Percentiles rank a stretch among this genome's conserved stretches.
Evolutionary conservation across 2,888 invertebrate species (phyloP).

Genomic region (Pristionchus exspectatus): DNA sequence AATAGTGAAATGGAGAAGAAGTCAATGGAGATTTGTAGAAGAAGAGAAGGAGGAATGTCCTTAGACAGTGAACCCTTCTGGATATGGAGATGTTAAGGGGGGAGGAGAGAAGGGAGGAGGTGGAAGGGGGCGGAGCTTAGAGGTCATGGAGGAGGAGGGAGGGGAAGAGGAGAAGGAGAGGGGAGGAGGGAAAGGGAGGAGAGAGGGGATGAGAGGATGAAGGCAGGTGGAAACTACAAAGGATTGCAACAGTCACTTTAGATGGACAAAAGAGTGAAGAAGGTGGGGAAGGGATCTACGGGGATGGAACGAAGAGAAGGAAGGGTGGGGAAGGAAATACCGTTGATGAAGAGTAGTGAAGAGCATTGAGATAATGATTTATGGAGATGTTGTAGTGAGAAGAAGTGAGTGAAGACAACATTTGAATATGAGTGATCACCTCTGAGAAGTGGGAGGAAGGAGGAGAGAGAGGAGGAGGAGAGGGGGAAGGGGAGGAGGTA

Average conservation of each 20-base stretch:
- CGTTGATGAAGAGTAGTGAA: not conserved
- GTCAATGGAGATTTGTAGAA: slow-evolving; percentile 35
- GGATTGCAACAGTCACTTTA: slow-evolving; percentile 35
- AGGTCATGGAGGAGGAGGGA: slow-evolving; percentile 28
- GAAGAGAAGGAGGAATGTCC: not conserved
- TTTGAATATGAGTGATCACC: slow-evolving; percentile 47
- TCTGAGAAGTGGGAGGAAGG: not conserved
- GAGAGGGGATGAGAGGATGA: not conserved
- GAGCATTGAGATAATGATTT: slow-evolving; percentile 46
- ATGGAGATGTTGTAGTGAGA: slow-evolving; percentile 34
- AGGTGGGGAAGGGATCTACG: slow-evolving; percentile 5
- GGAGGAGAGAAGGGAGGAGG: slow-evolving; percentile 12
- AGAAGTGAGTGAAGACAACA: slow-evolving; percentile 41
- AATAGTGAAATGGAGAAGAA: slow-evolving; percentile 30
- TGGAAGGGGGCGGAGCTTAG: slow-evolving; percentile 37
- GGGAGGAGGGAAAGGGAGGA: not conserved
- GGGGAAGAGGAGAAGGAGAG: slow-evolving; percentile 15
- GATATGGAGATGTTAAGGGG: slow-evolving; percentile 39
- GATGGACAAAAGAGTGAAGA: slow-evolving; percentile 21
- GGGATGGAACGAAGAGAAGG: not conserved
- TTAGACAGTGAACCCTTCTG: slow-evolving; percentile 23
- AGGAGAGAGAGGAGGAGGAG: slow-evolving; percentile 4
- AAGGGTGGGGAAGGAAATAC: not conserved
- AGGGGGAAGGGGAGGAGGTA: not conserved
- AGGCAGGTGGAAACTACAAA: slow-evolving; percentile 37